phyloP scores from a whole-genome alignment of 1,140 invertebrate species.

The Zelostemma sp. region DNA sequence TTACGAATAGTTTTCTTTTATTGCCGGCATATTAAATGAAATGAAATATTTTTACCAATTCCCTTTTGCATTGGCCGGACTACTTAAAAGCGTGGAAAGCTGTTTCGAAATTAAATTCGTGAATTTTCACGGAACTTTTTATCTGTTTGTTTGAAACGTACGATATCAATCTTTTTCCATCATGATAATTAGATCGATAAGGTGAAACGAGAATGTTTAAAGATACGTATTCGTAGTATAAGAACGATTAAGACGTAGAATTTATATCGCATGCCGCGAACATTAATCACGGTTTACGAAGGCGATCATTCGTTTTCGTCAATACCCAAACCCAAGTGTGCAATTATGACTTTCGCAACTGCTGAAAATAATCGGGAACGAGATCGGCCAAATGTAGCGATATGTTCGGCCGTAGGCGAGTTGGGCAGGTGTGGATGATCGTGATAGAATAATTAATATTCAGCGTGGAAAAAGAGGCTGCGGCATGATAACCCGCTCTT shows the following conservation, averaged over 20 bases:
- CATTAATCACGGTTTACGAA: not conserved
- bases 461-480: constrained; percentile 51
- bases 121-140: too few relatives aligned
- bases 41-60: too few relatives aligned
- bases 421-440: constrained; percentile 25
- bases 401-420: constrained; percentile 20
- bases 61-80: too few relatives aligned
- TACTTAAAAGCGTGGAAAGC: too few relatives aligned
- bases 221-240: not conserved
- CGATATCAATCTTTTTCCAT: too few relatives aligned
- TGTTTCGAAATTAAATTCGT: too few relatives aligned
- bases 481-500: constrained; percentile 32
- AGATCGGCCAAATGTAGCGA: constrained; percentile 25
- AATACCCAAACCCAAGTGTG: not conserved
- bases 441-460: constrained; percentile 60
- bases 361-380: constrained; percentile 45
- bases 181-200: too few relatives aligned
- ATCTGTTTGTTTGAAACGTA: too few relatives aligned
- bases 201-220: too few relatives aligned
- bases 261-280: not conserved
- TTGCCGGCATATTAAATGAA: too few relatives aligned
- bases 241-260: too few relatives aligned
- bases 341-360: constrained; percentile 48
- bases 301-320: constrained; percentile 1
- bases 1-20: too few relatives aligned